Conservation (phyloP, 2,888 invertebrate species). For the Geophilus truncorum region DNA sequence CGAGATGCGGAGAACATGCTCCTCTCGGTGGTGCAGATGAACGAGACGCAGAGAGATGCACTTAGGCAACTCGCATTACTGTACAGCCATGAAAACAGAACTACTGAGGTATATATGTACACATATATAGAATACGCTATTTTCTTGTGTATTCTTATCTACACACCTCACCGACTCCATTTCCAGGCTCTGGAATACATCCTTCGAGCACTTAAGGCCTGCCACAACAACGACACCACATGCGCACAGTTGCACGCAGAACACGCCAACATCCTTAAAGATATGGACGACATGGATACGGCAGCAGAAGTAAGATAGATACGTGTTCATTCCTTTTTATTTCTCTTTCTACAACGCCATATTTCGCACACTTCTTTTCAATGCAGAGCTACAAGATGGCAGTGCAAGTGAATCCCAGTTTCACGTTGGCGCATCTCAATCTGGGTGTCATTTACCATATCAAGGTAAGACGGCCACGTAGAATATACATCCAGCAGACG, state of each 20-base stretch:
- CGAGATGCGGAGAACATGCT: constrained; percentile 39
- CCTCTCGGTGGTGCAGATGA: constrained; percentile 36
- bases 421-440: constrained; percentile 41
- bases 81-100: constrained; percentile 40
- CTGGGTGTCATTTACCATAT: constrained; percentile 41
- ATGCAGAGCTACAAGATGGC: constrained; percentile 41
- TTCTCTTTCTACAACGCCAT: neutral
- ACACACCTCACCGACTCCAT: neutral
- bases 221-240: constrained; percentile 37
- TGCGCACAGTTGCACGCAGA: constrained; percentile 41
- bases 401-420: constrained; percentile 40
- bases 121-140: neutral
- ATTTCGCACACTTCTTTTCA: neutral
- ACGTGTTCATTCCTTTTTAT: neutral
- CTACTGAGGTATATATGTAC: constrained; percentile 39
- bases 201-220: constrained; percentile 39
- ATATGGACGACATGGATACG: constrained; percentile 41
- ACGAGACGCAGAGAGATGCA: constrained; percentile 39
- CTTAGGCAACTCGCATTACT: constrained; percentile 40
- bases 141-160: neutral
- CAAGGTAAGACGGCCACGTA: constrained; percentile 37
- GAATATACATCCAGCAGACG: neutral
- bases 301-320: constrained; percentile 39
- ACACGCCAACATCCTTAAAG: constrained; percentile 41
- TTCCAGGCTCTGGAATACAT: constrained; percentile 41